Evolutionary conservation across 2,888 invertebrate species (phyloP).

Genomic region (Drosophila aldrichi): DNA sequence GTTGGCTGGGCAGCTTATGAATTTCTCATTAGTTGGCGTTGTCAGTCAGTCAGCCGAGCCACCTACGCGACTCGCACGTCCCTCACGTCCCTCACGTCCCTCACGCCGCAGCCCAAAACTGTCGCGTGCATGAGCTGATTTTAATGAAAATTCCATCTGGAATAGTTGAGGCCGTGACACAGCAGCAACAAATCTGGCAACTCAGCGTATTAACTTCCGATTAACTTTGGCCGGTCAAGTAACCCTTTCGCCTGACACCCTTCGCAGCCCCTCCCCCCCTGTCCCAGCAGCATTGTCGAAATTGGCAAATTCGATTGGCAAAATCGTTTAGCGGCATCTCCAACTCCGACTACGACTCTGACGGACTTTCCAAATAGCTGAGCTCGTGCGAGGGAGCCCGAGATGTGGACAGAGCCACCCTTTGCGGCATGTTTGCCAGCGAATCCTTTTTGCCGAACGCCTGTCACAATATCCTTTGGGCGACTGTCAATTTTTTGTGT

Average conservation of each 20-base stretch:
- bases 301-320: slow-evolving; percentile 77
- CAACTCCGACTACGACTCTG: slow-evolving; percentile 17
- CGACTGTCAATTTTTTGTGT: slow-evolving; percentile 64
- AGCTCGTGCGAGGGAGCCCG: slow-evolving; percentile 15
- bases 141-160: slow-evolving; percentile 81
- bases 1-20: slow-evolving; percentile 68
- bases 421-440: slow-evolving; percentile 50
- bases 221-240: slow-evolving; percentile 83
- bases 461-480: slow-evolving; percentile 82
- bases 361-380: slow-evolving; percentile 71
- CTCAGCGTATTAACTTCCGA: slow-evolving; percentile 85
- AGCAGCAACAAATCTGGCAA: slow-evolving; percentile 75
- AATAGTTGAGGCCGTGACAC: slow-evolving; percentile 70
- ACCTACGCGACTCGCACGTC: slow-evolving; percentile 51
- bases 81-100: background rate
- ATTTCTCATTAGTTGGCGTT: slow-evolving; percentile 74
- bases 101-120: slow-evolving; percentile 44
- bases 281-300: slow-evolving; percentile 49
- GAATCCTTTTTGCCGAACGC: slow-evolving; percentile 65
- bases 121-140: slow-evolving; percentile 77
- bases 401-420: slow-evolving; percentile 54
- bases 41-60: slow-evolving; percentile 29
- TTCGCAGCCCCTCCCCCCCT: too few species aligned
- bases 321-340: slow-evolving; percentile 74
- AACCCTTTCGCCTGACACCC: slow-evolving; percentile 57